A percentile compares a stretch with the other conserved stretches of the same genome.
These are phyloP conservation scores for Morus bassanus DNA, from an alignment of 2,797 vertebrate genomes.

Conservation along the genomic window DNA sequence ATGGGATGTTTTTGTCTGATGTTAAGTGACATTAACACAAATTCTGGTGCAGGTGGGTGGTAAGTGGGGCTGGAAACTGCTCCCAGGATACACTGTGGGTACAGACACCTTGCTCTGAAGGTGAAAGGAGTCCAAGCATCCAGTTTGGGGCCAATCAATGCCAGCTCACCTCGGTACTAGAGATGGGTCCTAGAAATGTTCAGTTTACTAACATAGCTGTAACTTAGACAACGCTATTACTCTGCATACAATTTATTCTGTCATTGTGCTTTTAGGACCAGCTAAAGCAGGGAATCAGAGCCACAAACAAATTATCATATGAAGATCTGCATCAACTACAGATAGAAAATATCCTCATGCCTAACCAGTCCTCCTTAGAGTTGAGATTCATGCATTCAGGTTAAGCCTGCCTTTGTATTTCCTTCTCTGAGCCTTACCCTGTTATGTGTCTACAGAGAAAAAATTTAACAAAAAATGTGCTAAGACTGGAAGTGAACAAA, in stretches of 20 bases:
- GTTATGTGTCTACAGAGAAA: not conserved
- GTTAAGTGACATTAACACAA: not conserved
- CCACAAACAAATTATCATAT: not conserved
- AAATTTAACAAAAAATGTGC: not conserved
- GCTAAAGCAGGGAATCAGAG: not conserved
- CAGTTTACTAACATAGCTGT: not conserved
- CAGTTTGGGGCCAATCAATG: not conserved
- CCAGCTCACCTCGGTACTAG: not conserved
- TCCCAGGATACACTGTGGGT: not conserved
- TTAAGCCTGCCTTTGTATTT: conserved; percentile 18
- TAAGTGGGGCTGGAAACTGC: not conserved
- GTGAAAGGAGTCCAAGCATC: not conserved
- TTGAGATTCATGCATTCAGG: not conserved
- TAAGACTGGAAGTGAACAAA: conserved; percentile 27
- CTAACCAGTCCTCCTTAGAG: not conserved
- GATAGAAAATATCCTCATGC: not conserved
- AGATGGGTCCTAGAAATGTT: accelerated
- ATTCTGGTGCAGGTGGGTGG: not conserved
- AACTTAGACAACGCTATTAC: not conserved
- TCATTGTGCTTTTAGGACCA: not conserved
- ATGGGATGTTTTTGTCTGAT: not conserved
- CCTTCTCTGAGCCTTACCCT: not conserved
- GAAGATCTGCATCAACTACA: not conserved
- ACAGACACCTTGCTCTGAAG: not conserved
- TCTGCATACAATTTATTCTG: not conserved